A percentile compares a stretch with the other conserved stretches of the same genome.
Evolutionary conservation across 1,140 invertebrate genomes (phyloP).

Genomic region (Ganaspis sp.): DNA sequence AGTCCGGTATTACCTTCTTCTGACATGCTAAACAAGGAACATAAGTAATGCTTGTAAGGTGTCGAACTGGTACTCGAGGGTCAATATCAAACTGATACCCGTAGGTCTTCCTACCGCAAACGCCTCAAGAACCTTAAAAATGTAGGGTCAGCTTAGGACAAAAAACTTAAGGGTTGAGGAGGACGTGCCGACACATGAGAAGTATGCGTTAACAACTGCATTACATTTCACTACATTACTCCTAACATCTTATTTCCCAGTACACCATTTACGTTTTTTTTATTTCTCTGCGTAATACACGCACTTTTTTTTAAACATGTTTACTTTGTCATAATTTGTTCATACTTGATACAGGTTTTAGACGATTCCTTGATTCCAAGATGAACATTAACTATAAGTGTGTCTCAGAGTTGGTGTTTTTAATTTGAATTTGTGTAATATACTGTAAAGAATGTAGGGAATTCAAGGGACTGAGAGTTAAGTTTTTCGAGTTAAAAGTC

Average conservation of each 20-base stretch:
- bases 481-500: too few relatives aligned
- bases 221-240: slow-evolving; percentile 6
- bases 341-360: too few relatives aligned
- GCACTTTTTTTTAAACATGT: too few relatives aligned
- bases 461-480: too few relatives aligned
- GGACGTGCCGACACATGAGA: not conserved
- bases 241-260: not conserved
- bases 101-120: slow-evolving; percentile 21
- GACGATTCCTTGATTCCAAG: too few relatives aligned
- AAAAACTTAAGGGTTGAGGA: slow-evolving; percentile 1
- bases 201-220: not conserved
- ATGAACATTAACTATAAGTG: too few relatives aligned
- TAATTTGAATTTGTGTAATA: too few relatives aligned
- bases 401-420: too few relatives aligned
- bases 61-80: slow-evolving; percentile 11
- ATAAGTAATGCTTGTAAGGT: slow-evolving; percentile 25
- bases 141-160: not conserved
- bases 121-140: not conserved
- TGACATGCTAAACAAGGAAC: slow-evolving; percentile 17
- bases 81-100: slow-evolving; percentile 17
- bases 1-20: not conserved
- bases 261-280: not conserved
- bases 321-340: too few relatives aligned
- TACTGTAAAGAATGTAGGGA: too few relatives aligned
- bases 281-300: too few relatives aligned